Base-by-base conservation (phyloP, 1,140 invertebrate species). In the Zaprionus vittiger region DNA sequence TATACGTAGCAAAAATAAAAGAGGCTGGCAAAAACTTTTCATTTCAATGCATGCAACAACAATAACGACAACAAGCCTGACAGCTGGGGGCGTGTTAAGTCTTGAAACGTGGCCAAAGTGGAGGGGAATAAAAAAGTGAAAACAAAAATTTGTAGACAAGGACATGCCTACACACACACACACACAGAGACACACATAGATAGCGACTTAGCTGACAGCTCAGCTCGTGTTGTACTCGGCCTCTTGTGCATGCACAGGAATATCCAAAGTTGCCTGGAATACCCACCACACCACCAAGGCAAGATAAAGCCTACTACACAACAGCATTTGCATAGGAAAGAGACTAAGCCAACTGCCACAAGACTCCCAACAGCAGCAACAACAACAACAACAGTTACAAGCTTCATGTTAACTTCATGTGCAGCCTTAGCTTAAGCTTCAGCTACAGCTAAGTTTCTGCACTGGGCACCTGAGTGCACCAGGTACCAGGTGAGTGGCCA, bases 81-180 rank as follows among this genome's bases (percentile, higher is more conserved):
- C 66, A 57, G 57, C 59, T 57, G 59, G 66, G 59, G 67, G 67
- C 67, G 60, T 71, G 54, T 54, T 49, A 59, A 64, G 67, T 71
- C 67, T 71, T 59, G 31, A 59, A 75, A 71, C 60, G 60, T 75
- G 67, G 60, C 60, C 68, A 55, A 71, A 71, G 67, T 70, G 59
- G 47, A 24, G 17, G 28, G 22, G 56, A 65, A 68, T 28, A 62
- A 69, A 70, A 47, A 79, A 77, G 68, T 79, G 73, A 79, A 76
- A 79, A 76, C 60, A 68, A 71, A 63, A 65, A 56, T 71, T 22
- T 65, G 77, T 72, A 66, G 54, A 66, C 73, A 76, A 76, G 73
- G 73, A 77, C 73, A 77, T 77, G 62, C 26, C 37, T 31, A 37
- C 37, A 28, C 17, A 44, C 26, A 54, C 6, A 55, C 24, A 44